Percentiles rank a stretch among this genome's conserved stretches.
Evolutionary conservation across 1,140 invertebrate genomes (phyloP).

Genomic region (Cotesia glomerata): DNA sequence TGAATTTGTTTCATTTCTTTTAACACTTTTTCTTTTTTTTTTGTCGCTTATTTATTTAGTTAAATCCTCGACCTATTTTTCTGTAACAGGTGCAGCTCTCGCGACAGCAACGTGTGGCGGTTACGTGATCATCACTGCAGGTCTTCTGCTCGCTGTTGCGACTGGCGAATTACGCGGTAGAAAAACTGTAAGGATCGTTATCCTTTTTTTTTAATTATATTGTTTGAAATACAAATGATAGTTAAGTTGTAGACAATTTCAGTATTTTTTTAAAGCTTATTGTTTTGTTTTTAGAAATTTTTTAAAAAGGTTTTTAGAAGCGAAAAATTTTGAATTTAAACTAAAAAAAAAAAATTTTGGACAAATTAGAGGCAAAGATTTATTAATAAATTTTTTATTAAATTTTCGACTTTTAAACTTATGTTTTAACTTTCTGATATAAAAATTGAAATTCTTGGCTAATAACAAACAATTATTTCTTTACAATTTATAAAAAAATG

Average conservation of each 20-base stretch:
- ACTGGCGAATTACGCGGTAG: conserved; percentile 70
- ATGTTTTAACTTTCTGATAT: too few relatives aligned
- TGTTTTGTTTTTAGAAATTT: neutral
- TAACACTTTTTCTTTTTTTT: neutral
- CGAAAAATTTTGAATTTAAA: too few relatives aligned
- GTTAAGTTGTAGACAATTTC: neutral
- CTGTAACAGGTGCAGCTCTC: conserved; percentile 58
- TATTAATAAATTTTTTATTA: too few relatives aligned
- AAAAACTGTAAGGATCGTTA: conserved; percentile 63
- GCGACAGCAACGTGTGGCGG: conserved; percentile 66
- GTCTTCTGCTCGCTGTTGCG: conserved; percentile 69
- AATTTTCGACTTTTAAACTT: too few relatives aligned
- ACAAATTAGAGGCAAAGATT: too few relatives aligned
- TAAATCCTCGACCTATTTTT: conserved; percentile 29
- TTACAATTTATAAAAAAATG: too few relatives aligned
- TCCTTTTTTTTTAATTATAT: neutral
- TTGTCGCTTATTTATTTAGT: too few relatives aligned
- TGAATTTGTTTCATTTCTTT: neutral
- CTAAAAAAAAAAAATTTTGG: too few relatives aligned
- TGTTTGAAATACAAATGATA: neutral
- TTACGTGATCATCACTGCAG: conserved; percentile 74
- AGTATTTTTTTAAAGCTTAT: conserved; percentile 13
- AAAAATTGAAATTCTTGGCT: too few relatives aligned
- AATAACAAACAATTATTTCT: too few relatives aligned
- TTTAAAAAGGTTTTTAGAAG: too few relatives aligned